Conservation (phyloP, 2,113 vertebrate genomes). For the Siphamia tubifer region DNA sequence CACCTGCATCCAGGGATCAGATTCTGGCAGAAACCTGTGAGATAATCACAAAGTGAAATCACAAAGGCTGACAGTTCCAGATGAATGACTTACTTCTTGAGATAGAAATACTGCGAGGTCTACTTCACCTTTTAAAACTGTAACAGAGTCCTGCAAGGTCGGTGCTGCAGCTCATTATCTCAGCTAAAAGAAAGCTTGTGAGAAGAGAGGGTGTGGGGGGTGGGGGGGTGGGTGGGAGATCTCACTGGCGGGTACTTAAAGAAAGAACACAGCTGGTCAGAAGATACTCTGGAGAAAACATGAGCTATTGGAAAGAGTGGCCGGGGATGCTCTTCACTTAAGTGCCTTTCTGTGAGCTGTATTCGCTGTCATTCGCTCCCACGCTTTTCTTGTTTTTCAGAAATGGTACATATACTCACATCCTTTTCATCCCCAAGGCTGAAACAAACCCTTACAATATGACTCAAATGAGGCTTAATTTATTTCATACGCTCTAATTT, state of each 20-base stretch:
- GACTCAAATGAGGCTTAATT: conserved; percentile 52
- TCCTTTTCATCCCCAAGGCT: conserved; percentile 38
- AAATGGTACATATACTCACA: neutral
- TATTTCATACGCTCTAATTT: conserved; percentile 47
- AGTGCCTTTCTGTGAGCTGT: conserved; percentile 57
- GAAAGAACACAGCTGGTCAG: conserved; percentile 62
- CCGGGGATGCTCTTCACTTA: conserved; percentile 51
- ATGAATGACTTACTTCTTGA: neutral
- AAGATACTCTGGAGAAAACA: conserved; percentile 59
- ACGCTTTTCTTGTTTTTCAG: conserved; percentile 32
- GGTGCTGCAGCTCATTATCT: conserved; percentile 44
- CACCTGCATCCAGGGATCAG: conserved; percentile 24
- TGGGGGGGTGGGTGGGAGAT: too few relatives aligned
- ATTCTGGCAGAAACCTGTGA: neutral
- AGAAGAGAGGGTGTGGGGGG: too few relatives aligned
- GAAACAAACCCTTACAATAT: conserved; percentile 51
- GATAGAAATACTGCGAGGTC: neutral
- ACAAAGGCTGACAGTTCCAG: conserved; percentile 5
- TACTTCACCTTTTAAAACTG: conserved; percentile 31
- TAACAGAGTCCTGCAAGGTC: conserved; percentile 45
- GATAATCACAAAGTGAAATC: conserved; percentile 18
- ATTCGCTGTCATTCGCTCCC: conserved; percentile 52
- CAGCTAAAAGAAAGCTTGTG: conserved; percentile 50
- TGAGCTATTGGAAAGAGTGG: conserved; percentile 45
- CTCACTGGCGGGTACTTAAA: conserved; percentile 54